Evolutionary conservation across 1,140 invertebrate species (phyloP), one percentile per base, ranked within the genome.

Genomic region (Atta cephalotes): DNA sequence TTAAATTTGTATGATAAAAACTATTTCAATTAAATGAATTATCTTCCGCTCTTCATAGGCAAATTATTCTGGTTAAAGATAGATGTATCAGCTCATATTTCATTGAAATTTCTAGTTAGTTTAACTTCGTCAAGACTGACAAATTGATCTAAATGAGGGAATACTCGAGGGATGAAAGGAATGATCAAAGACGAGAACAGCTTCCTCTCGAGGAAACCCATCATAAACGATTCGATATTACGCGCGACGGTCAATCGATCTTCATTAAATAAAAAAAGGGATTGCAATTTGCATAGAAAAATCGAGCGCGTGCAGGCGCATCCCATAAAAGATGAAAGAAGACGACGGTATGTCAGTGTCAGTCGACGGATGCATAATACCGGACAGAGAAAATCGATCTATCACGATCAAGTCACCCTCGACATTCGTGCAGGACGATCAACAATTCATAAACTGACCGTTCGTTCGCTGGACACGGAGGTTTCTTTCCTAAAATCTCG

Each of bases 261-360:
- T 77, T 88, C 81, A 60, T 89, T 88, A 88, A 81, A 70, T 86
- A 65, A 78, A 87, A 49, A 77, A 14, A 78, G 39, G 16, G 39
- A n/a, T 51, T 28, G 76, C 78, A 79, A 89, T 87, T 89, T 84
- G 68, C 70, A 58, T 82, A 71, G 76, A 88, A 76, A 89, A 88
- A 88, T 88, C 45, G 56, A 21, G 56, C n/a, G 28, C 45, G 53
- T 77, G 39, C 71, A 21, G 35, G 53, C 74, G 58, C 39, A 31
- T n/a, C 53, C 45, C 45, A 87, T 84, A 84, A 88, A 84, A 74
- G 45, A 84, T 76, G 65, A 88, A 85, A 58, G 71, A 71, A 76
- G 56, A 76, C 45, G 56, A 87, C 74, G 49, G 35, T 58, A 56
- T 45, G 87, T 88, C 85, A 82, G 79, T 76, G 77, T 87, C 85